Evolutionary conservation across 1,140 invertebrate species (phyloP).

Genomic region (Pseudomyrmex sp.): DNA sequence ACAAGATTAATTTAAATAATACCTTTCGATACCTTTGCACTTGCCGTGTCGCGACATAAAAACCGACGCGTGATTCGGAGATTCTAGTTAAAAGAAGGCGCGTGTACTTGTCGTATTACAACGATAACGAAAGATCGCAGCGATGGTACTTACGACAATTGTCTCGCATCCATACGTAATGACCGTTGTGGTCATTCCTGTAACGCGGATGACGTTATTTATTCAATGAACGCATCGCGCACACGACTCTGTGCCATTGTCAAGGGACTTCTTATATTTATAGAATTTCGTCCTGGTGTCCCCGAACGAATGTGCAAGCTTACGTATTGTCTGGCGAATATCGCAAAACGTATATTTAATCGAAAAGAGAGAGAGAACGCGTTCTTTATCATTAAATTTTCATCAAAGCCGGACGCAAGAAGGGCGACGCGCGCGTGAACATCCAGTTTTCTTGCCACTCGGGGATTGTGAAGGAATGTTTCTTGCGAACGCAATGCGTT

Average conservation of each 20-base stretch:
- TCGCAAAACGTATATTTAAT: slow-evolving; percentile 1
- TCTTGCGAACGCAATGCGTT: neutral
- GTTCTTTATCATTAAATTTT: slow-evolving; percentile 29
- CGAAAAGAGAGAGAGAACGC: neutral
- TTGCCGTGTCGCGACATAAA: neutral
- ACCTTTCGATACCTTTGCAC: slow-evolving; percentile 2
- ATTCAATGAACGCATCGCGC: neutral
- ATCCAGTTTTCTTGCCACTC: slow-evolving; percentile 6
- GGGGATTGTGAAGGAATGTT: slow-evolving; percentile 22
- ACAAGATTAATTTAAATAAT: slow-evolving; percentile 36
- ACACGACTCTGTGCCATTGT: neutral
- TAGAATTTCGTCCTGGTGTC: slow-evolving; percentile 2
- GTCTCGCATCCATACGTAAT: neutral
- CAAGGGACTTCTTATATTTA: slow-evolving; percentile 3
- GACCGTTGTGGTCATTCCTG: neutral
- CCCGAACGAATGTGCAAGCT: no score
- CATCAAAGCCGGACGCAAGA: neutral
- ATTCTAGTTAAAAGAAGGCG: neutral
- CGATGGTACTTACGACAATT: slow-evolving; percentile 9
- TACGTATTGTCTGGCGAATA: neutral
- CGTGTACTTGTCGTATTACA: slow-evolving; percentile 4
- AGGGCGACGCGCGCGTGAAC: neutral
- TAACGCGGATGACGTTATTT: slow-evolving; percentile 12
- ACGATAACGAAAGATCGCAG: neutral
- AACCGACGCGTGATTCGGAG: neutral